These are phyloP conservation scores for Drosophila paucipuncta DNA, from an alignment of 2,888 invertebrate genomes.

Conservation along the genomic window DNA sequence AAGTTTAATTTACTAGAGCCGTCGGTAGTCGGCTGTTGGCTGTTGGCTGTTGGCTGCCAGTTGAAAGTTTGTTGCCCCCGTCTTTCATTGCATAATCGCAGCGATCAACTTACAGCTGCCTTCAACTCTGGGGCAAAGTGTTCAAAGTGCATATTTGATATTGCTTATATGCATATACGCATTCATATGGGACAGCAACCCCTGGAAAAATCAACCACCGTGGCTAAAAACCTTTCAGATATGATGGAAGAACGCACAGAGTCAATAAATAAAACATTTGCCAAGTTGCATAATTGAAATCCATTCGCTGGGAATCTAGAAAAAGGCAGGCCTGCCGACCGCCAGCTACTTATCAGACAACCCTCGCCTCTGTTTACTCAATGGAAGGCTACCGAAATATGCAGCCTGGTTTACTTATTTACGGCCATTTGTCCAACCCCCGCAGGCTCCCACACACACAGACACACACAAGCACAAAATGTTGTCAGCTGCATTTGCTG, in stretches of 20 bases:
- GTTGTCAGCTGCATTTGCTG: conserved; percentile 68
- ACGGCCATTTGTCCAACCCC: conserved; percentile 58
- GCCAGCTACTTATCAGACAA: conserved; percentile 57
- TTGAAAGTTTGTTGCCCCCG: conserved; percentile 64
- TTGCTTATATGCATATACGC: neutral
- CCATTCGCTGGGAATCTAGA: conserved; percentile 50
- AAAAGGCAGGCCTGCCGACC: conserved; percentile 16
- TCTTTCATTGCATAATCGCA: conserved; percentile 61
- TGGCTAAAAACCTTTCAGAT: conserved; percentile 58
- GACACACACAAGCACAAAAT: conserved; percentile 49
- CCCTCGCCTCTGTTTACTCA: conserved; percentile 55
- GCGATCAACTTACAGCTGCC: conserved; percentile 50
- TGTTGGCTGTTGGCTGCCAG: conserved; percentile 2
- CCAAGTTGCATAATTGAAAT: conserved; percentile 77
- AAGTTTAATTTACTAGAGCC: conserved; percentile 56
- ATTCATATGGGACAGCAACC: conserved; percentile 42
- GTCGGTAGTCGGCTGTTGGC: neutral
- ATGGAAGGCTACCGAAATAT: conserved; percentile 39
- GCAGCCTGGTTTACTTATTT: conserved; percentile 57
- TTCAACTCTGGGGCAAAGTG: conserved; percentile 23
- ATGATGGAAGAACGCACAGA: conserved; percentile 55
- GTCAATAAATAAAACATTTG: conserved; percentile 80
- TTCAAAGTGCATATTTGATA: conserved; percentile 37
- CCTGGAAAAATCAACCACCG: conserved; percentile 73
- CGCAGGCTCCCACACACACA: conserved; percentile 23